Percentiles rank a stretch among this genome's conserved stretches.
Conservation (phyloP, 2,113 vertebrate genomes). For the Sterrhoptilus dennistouni region DNA sequence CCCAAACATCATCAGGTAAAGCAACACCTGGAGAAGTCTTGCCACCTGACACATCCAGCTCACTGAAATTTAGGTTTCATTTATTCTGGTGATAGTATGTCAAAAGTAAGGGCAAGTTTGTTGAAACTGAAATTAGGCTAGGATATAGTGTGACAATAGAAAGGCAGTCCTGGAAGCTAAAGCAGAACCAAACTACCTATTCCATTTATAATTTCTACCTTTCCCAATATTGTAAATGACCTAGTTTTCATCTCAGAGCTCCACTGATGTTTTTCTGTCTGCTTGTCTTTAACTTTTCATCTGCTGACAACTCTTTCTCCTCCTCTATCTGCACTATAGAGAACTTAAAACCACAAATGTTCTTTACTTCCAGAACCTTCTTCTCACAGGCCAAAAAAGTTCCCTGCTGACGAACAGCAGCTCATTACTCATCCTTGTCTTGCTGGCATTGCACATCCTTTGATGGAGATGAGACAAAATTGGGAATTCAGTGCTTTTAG, state of each 20-base stretch:
- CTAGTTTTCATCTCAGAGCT: background rate
- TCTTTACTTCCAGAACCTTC: background rate
- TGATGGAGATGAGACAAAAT: background rate
- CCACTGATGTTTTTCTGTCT: background rate
- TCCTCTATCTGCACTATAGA: background rate
- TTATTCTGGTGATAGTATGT: background rate
- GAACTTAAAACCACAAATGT: background rate
- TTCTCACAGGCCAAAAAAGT: conserved; percentile 18
- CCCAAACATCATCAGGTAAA: background rate
- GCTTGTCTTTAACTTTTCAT: background rate
- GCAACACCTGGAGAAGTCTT: background rate
- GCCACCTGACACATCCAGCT: background rate
- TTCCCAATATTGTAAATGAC: background rate
- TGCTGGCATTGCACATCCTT: background rate
- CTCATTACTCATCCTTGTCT: background rate
- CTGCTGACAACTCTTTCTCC: background rate
- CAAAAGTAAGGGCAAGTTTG: background rate
- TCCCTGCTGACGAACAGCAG: background rate
- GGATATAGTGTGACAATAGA: background rate
- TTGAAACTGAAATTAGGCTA: background rate
- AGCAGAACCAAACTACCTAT: background rate
- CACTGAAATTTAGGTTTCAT: background rate
- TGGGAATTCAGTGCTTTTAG: background rate
- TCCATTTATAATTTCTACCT: background rate
- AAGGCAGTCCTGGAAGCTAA: background rate